A percentile compares a stretch with the other conserved stretches of the same genome.
Evolutionary conservation across 2,113 vertebrate genomes (phyloP).

Genomic region (Notarius quadriscutis): DNA sequence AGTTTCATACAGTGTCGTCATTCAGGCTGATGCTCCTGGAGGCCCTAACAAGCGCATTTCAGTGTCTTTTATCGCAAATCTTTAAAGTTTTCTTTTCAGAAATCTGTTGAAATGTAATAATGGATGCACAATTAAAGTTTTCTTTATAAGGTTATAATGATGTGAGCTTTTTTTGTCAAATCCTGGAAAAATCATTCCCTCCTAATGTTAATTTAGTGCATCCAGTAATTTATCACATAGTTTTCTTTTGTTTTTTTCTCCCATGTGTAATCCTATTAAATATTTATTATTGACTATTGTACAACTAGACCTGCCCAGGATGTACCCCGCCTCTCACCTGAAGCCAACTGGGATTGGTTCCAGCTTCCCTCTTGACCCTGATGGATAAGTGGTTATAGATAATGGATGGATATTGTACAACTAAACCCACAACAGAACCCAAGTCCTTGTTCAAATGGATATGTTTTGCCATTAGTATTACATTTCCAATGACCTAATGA

Average conservation of each 20-base stretch:
- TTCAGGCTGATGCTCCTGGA: constrained; percentile 17
- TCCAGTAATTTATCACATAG: not conserved
- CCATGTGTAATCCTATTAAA: not conserved
- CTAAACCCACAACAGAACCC: not conserved
- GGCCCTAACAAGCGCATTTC: not conserved
- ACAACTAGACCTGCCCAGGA: not conserved
- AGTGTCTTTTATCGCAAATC: not conserved
- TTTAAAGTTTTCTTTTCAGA: not conserved
- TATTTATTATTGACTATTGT: not conserved
- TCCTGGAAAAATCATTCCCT: not conserved
- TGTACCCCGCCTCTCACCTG: no score
- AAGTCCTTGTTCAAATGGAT: not conserved
- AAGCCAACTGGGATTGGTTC: no score
- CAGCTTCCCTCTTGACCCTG: no score
- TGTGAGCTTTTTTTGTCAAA: not conserved
- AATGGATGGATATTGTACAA: not conserved
- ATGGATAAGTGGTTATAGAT: no score
- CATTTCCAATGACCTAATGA: not conserved
- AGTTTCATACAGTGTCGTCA: constrained; percentile 10
- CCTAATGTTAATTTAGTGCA: not conserved
- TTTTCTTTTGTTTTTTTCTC: not conserved
- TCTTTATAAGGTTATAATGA: not conserved
- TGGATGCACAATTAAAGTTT: not conserved
- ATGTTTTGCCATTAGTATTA: not conserved
- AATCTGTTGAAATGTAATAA: not conserved